These are phyloP conservation scores for Tupiocoris notatus DNA, from an alignment of 2,888 invertebrate genomes.

Conservation along the genomic window DNA sequence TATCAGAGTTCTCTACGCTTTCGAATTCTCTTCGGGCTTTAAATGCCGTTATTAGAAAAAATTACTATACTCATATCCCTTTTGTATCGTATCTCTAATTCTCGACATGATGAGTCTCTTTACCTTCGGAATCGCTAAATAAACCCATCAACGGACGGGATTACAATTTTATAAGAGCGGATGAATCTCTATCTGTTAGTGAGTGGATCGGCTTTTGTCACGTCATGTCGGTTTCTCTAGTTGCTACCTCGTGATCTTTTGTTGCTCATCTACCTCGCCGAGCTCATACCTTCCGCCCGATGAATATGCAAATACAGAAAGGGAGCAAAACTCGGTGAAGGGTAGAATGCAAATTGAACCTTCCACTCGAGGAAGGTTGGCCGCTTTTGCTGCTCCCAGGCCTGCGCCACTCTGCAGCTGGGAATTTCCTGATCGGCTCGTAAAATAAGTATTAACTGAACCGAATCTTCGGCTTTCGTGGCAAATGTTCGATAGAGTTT, in stretches of 20 bases:
- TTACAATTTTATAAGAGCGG: too few species aligned
- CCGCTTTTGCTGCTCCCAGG: neutral
- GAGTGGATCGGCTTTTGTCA: too few species aligned
- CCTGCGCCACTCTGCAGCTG: neutral
- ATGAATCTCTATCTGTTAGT: too few species aligned
- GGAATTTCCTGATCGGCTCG: neutral
- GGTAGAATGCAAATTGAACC: conserved; percentile 31
- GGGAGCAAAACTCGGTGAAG: neutral
- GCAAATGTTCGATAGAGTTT: too few species aligned
- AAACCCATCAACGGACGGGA: too few species aligned
- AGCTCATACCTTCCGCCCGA: neutral
- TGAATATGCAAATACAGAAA: conserved; percentile 22
- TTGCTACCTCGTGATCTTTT: neutral
- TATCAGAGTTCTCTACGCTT: too few species aligned
- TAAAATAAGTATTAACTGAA: neutral
- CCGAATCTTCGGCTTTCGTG: neutral
- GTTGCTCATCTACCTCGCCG: neutral
- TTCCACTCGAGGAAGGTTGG: neutral
- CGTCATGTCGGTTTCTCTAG: neutral
- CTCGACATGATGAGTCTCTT: neutral
- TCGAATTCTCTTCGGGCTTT: too few species aligned
- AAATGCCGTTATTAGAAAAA: neutral
- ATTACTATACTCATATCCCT: neutral
- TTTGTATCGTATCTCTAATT: neutral
- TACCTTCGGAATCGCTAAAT: too few species aligned